Evolutionary conservation across 2,113 vertebrate genomes (phyloP).

Genomic region (Murina feae): DNA sequence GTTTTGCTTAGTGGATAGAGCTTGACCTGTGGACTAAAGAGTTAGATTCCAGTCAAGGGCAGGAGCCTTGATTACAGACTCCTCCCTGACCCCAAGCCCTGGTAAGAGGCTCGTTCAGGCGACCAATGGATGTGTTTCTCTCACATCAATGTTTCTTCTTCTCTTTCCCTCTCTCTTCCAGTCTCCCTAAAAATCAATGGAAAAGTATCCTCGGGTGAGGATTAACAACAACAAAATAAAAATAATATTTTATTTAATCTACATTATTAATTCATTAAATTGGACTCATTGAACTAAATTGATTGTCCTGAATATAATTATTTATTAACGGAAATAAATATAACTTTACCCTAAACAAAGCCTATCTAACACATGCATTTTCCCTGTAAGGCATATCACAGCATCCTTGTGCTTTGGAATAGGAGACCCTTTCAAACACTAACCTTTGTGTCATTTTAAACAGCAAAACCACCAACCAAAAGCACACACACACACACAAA

Average conservation of each 20-base stretch:
- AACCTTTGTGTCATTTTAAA: not conserved
- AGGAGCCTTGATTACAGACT: too few species aligned
- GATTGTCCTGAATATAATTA: not conserved
- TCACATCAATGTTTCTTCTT: too few species aligned
- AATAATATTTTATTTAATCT: not conserved
- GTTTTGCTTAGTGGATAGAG: too few species aligned
- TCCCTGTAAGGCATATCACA: not conserved
- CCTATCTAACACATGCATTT: not conserved
- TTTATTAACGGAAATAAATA: not conserved
- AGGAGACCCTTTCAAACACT: not conserved
- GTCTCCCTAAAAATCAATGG: too few species aligned
- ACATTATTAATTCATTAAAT: not conserved
- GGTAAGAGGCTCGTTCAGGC: too few species aligned
- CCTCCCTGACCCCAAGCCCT: too few species aligned
- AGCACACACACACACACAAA: not conserved
- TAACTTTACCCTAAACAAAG: not conserved
- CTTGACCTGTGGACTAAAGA: too few species aligned
- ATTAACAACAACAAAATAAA: too few species aligned
- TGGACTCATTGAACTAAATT: not conserved
- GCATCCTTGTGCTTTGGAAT: not conserved
- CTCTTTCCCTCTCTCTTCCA: too few species aligned
- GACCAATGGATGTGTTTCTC: too few species aligned
- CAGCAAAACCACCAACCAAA: not conserved
- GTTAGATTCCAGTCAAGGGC: too few species aligned
- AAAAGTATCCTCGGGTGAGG: too few species aligned